A percentile compares a stretch with the other conserved stretches of the same genome.
Conservation (phyloP, 2,888 invertebrate species). For the Cyaniris semiargus region DNA sequence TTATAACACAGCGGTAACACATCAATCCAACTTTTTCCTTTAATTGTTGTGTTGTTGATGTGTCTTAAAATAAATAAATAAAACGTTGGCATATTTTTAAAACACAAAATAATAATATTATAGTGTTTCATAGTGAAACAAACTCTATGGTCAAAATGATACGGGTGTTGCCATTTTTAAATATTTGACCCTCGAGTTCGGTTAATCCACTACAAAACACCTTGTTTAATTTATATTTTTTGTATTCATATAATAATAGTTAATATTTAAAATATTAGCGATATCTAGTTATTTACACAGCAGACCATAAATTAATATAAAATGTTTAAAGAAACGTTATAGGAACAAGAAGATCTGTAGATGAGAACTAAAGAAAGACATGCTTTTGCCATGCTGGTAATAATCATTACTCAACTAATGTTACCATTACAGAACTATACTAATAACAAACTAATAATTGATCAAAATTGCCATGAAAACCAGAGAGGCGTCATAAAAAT, state of each 20-base stretch:
- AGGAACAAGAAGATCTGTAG: not conserved
- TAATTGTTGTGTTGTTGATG: not conserved
- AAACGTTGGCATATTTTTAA: not conserved
- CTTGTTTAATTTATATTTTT: not conserved
- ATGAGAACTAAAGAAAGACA: not conserved
- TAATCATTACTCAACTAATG: not conserved
- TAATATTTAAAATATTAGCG: not conserved
- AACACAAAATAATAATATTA: not conserved
- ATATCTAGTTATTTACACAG: not conserved
- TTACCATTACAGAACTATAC: not conserved
- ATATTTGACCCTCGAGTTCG: not conserved
- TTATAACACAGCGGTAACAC: not conserved
- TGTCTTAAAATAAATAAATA: not conserved
- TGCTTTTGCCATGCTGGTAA: not conserved
- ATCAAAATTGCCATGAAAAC: not conserved
- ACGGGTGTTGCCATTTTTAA: not conserved
- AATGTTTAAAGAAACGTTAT: not conserved
- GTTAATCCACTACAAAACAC: not conserved
- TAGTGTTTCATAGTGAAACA: not conserved
- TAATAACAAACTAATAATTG: not conserved
- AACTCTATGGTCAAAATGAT: not conserved
- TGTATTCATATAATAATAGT: not conserved
- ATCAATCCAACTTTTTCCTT: not conserved
- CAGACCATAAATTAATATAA: not conserved
- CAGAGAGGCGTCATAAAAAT: not conserved